Evolutionary conservation across 2,888 invertebrate genomes (phyloP).

Genomic region (Patella caerulea): DNA sequence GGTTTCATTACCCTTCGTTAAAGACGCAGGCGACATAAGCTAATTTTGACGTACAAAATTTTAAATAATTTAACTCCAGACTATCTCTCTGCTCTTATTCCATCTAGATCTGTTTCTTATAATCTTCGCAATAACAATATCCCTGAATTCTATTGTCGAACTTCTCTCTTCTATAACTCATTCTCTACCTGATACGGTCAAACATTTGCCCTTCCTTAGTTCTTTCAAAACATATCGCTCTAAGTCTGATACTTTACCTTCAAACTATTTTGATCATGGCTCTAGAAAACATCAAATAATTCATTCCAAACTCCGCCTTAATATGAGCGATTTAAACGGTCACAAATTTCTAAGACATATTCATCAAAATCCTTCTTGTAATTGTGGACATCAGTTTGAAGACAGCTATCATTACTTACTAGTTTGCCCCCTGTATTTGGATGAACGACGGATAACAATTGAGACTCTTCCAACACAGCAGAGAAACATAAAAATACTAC

Average conservation of each 20-base stretch:
- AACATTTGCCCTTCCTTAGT: not conserved
- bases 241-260: not conserved
- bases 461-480: no score
- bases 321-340: not conserved
- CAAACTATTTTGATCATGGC: not conserved
- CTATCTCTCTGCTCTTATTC: not conserved
- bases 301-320: not conserved
- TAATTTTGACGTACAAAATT: not conserved
- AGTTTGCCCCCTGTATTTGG: not conserved
- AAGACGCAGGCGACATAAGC: not conserved
- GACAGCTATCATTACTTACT: not conserved
- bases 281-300: not conserved
- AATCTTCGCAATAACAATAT: not conserved
- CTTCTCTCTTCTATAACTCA: not conserved
- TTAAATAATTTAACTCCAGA: not conserved
- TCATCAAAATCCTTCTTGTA: not conserved
- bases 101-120: not conserved
- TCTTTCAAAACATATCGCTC: not conserved
- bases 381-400: not conserved
- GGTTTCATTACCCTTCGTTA: not conserved
- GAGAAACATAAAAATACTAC: no score
- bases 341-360: slow-evolving; percentile 2
- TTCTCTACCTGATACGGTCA: not conserved
- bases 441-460: not conserved
- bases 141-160: not conserved